Conservation (phyloP, 1,140 invertebrate species). For the Macrostomum lignano region DNA sequence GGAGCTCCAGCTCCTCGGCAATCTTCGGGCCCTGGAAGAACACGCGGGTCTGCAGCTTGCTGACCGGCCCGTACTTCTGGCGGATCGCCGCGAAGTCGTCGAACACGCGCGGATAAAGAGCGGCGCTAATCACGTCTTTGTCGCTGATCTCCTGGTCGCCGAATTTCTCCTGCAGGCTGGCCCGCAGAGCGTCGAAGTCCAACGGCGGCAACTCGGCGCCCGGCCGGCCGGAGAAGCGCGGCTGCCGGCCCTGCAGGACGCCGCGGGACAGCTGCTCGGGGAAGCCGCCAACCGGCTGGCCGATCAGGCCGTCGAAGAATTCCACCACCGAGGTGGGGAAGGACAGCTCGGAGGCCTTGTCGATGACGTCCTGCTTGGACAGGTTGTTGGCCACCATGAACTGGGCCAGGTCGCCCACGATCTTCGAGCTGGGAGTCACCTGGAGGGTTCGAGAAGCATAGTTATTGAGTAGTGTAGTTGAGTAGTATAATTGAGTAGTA, state of each 20-base stretch:
- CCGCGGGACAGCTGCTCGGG: constrained; percentile 64
- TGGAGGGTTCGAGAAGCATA: too few relatives aligned
- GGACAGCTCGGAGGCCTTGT: constrained; percentile 67
- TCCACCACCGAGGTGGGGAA: constrained; percentile 93
- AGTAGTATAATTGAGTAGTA: too few relatives aligned
- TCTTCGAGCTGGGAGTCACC: constrained; percentile 89
- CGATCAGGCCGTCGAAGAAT: constrained; percentile 82
- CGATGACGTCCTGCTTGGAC: constrained; percentile 46
- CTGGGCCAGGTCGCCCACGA: constrained; percentile 89
- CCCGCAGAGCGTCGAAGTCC: constrained; percentile 56
- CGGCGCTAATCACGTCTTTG: constrained; percentile 70
- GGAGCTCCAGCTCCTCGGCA: constrained; percentile 67
- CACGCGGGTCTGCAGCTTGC: constrained; percentile 67
- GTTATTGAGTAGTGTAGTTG: too few relatives aligned
- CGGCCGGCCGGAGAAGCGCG: constrained; percentile 59
- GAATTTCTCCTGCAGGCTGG: constrained; percentile 45
- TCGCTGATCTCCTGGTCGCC: constrained; percentile 39
- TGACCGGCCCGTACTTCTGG: constrained; percentile 69
- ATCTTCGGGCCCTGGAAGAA: constrained; percentile 87
- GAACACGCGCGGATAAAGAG: constrained; percentile 79
- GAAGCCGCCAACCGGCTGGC: constrained; percentile 75
- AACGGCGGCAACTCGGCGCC: constrained; percentile 51
- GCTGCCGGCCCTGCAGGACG: constrained; percentile 60
- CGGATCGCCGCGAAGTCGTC: constrained; percentile 64
- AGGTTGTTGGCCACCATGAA: constrained; percentile 99